Conservation (phyloP, 1,140 invertebrate genomes). For the Potamilus streckersoni region DNA sequence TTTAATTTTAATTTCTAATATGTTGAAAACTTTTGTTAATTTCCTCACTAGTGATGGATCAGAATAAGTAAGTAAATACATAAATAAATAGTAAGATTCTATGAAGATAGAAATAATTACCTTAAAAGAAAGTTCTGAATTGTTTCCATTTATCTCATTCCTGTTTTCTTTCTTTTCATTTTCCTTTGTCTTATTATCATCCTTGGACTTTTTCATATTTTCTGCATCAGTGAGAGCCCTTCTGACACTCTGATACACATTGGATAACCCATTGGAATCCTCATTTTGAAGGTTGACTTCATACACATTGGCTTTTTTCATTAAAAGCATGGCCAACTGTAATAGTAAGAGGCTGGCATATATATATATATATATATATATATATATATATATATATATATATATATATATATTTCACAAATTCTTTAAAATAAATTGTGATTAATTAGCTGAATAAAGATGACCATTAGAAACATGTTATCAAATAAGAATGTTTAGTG, state of each 20-base stretch:
- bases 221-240: constrained; percentile 18
- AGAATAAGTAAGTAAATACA: background rate
- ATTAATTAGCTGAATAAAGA: background rate
- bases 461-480: background rate
- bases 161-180: constrained; percentile 33
- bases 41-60: background rate
- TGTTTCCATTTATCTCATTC: constrained; percentile 10
- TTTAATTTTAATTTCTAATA: background rate
- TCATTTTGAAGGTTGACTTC: constrained; percentile 60
- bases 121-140: constrained; percentile 33
- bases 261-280: constrained; percentile 32
- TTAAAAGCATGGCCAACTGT: constrained; percentile 55
- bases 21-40: background rate
- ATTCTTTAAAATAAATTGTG: background rate
- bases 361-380: background rate
- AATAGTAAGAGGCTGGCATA: constrained; percentile 9
- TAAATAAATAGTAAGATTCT: background rate
- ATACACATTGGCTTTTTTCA: constrained; percentile 39
- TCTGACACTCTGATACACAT: constrained; percentile 20
- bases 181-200: constrained; percentile 18
- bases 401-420: background rate
- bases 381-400: background rate
- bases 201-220: constrained; percentile 13
- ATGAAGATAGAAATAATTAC: constrained; percentile 1
- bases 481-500: no score